Conservation (phyloP, 2,888 invertebrate species). For the Nemurella pictetii region DNA sequence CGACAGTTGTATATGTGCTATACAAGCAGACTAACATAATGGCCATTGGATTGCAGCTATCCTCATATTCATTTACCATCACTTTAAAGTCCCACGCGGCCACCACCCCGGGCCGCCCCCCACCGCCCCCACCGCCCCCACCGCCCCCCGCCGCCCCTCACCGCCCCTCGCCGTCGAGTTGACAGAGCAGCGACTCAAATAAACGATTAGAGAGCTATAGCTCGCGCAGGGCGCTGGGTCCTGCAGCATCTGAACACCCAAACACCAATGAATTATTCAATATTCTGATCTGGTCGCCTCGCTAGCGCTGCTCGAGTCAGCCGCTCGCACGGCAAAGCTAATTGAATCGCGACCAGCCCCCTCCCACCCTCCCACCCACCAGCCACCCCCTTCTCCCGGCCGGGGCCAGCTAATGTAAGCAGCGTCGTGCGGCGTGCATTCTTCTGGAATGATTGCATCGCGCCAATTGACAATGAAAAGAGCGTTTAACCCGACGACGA, state of each 20-base stretch:
- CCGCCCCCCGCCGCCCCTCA: too few species aligned
- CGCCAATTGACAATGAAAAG: neutral
- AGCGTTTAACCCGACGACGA: neutral
- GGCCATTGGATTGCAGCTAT: too few species aligned
- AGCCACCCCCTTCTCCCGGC: neutral
- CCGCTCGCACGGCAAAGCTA: neutral
- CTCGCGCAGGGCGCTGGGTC: too few species aligned
- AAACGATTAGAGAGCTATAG: slow-evolving; percentile 14
- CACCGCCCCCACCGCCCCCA: too few species aligned
- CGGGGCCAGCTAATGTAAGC: neutral
- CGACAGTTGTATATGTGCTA: too few species aligned
- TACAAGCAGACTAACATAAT: too few species aligned
- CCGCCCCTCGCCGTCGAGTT: neutral
- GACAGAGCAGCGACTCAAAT: neutral
- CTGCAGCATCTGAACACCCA: neutral
- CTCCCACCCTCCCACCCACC: neutral
- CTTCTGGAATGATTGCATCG: slow-evolving; percentile 10
- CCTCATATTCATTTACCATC: too few species aligned
- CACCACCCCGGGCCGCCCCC: neutral
- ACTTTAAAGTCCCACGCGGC: neutral
- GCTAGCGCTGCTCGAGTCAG: neutral
- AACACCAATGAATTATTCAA: slow-evolving; percentile 30
- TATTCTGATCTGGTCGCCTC: neutral
- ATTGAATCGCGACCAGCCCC: neutral
- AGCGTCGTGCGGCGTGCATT: neutral